These are phyloP conservation scores for Acrocephalus kingi DNA, from an alignment of 2,113 vertebrate genomes.

Conservation along the genomic window DNA sequence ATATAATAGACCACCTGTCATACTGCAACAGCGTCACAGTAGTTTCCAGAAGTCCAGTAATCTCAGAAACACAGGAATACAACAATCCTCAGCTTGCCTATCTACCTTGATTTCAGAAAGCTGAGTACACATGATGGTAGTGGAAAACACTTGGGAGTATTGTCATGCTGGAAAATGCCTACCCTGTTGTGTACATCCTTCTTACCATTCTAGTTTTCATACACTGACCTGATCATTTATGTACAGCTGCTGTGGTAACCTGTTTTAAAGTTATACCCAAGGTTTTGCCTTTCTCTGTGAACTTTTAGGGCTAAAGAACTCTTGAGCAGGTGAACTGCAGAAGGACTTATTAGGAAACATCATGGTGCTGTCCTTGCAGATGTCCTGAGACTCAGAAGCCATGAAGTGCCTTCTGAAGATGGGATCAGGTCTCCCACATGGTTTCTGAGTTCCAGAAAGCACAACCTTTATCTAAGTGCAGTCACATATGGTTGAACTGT, in stretches of 20 bases:
- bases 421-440: fast-evolving
- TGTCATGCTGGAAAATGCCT: not conserved
- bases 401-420: not conserved
- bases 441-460: not conserved
- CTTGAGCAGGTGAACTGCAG: not conserved
- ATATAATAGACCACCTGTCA: not conserved
- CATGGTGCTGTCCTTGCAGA: not conserved
- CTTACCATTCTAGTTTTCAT: not conserved
- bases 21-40: not conserved
- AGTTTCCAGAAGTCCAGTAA: not conserved
- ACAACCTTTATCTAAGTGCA: not conserved
- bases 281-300: not conserved
- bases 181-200: not conserved
- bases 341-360: not conserved
- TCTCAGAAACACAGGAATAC: not conserved
- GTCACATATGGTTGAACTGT: not conserved
- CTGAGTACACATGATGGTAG: not conserved
- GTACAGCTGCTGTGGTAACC: not conserved
- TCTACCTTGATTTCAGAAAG: not conserved
- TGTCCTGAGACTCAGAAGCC: not conserved
- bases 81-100: not conserved
- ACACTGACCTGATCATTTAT: not conserved
- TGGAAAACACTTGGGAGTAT: not conserved
- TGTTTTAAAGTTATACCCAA: not conserved
- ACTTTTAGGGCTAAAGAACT: not conserved